Conservation (phyloP, 1,140 invertebrate species). For the Chionoecetes opilio region DNA sequence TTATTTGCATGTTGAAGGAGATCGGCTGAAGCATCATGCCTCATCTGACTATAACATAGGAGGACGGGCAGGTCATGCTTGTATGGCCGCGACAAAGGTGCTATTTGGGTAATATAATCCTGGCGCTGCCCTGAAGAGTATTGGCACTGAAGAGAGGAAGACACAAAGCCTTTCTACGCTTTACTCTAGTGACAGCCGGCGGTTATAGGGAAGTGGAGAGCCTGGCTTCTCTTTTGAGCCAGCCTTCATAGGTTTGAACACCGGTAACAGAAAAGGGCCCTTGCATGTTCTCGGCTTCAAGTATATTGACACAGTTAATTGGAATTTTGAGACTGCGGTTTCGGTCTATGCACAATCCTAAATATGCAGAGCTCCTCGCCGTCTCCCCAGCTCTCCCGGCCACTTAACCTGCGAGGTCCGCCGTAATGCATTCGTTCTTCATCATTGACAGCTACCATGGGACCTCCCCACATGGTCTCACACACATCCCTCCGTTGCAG, state of each 20-base stretch:
- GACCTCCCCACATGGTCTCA: background rate
- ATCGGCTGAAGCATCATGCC: background rate
- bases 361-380: too few species aligned
- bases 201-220: background rate
- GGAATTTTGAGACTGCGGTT: background rate
- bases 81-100: background rate
- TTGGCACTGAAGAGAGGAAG: background rate
- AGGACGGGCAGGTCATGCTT: background rate
- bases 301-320: slow-evolving; percentile 30
- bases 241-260: background rate
- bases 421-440: background rate
- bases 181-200: too few species aligned
- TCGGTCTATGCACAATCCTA: background rate
- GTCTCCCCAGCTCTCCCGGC: background rate
- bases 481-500: too few species aligned
- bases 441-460: background rate
- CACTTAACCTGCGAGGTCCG: background rate
- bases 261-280: background rate
- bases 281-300: background rate
- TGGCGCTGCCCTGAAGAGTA: background rate
- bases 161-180: too few species aligned
- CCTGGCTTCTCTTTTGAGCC: background rate
- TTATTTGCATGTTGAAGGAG: background rate
- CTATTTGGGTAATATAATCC: background rate
- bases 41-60: background rate